Evolutionary conservation across 2,113 vertebrate genomes (phyloP).

Genomic region (Lamprotornis superbus): DNA sequence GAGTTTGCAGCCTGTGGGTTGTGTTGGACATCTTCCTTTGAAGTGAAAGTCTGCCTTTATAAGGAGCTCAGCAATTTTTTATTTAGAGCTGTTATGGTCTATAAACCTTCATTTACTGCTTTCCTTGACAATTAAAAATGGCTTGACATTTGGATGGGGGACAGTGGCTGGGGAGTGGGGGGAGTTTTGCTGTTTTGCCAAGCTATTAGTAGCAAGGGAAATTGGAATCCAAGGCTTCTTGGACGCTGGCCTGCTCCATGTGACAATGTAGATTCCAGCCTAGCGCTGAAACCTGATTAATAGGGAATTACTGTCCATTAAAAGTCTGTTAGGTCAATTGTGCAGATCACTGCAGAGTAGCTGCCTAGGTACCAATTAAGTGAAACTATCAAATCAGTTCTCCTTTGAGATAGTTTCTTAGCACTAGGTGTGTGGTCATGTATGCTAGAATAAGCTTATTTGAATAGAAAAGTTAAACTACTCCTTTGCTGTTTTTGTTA

Average conservation of each 20-base stretch:
- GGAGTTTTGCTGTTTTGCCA: neutral
- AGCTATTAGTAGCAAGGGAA: conserved; percentile 11
- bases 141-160: neutral
- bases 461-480: neutral
- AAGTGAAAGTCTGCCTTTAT: neutral
- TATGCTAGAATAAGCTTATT: neutral
- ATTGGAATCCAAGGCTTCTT: neutral
- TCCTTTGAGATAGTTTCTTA: neutral
- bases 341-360: neutral
- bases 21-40: neutral
- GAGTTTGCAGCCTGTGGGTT: neutral
- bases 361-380: neutral
- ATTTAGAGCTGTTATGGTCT: neutral
- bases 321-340: neutral
- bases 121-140: neutral
- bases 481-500: neutral
- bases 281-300: neutral
- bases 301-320: neutral
- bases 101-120: neutral
- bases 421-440: neutral
- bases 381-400: neutral
- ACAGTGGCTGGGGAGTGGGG: too few relatives aligned
- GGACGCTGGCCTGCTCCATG: neutral
- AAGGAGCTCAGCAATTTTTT: neutral
- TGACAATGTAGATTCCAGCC: neutral